phyloP scores from a whole-genome alignment of 2,113 vertebrate species.

The Pontoporia blainvillei region DNA sequence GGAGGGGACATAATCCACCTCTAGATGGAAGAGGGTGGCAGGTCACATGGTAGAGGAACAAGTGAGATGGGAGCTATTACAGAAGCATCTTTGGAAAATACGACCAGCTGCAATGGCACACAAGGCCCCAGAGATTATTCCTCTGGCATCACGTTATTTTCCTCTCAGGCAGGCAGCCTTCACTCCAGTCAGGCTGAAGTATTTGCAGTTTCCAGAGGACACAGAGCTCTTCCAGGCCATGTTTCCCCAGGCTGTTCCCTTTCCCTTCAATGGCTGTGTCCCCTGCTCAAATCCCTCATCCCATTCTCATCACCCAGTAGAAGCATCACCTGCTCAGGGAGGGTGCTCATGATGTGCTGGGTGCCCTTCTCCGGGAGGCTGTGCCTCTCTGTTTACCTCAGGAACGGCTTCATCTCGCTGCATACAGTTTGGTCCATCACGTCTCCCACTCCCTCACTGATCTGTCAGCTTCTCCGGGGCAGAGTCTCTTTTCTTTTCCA shows the following conservation, averaged over 20 bases:
- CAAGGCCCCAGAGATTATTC: no score
- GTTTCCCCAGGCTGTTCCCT: not conserved
- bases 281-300: not conserved
- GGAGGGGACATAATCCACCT: not conserved
- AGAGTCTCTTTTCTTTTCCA: not conserved
- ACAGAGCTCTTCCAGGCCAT: not conserved
- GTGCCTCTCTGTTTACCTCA: not conserved
- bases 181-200: not conserved
- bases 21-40: no score
- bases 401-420: not conserved
- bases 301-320: not conserved
- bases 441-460: not conserved
- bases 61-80: not conserved
- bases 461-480: not conserved
- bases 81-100: not conserved
- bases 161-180: not conserved
- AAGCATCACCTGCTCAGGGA: not conserved
- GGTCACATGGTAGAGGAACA: not conserved
- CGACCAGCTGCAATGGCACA: rapidly evolving
- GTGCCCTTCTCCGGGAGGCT: rapidly evolving
- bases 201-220: not conserved
- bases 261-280: not conserved
- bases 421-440: not conserved
- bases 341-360: rapidly evolving
- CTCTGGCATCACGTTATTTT: not conserved